Evolutionary conservation across 1,140 invertebrate genomes (phyloP).

Genomic region (Paracyclopina nana): DNA sequence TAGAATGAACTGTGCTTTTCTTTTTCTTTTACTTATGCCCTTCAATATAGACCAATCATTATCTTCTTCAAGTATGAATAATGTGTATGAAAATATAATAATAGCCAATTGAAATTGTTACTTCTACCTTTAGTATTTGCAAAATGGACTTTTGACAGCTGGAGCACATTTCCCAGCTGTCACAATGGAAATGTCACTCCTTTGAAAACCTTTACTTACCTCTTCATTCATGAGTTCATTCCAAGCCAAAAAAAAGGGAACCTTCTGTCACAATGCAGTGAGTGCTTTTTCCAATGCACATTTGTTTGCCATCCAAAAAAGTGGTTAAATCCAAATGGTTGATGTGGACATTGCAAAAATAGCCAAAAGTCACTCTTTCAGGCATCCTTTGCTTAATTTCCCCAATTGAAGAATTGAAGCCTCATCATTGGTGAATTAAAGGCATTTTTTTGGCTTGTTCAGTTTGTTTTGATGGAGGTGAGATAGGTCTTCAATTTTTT

Average conservation of each 20-base stretch:
- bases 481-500: too few relatives aligned
- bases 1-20: not conserved
- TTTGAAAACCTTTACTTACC: too few relatives aligned
- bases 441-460: too few relatives aligned
- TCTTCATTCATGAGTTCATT: too few relatives aligned
- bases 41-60: not conserved
- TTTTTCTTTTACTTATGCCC: not conserved
- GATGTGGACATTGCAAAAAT: not conserved
- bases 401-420: not conserved
- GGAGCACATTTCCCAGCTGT: too few relatives aligned
- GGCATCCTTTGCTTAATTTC: not conserved
- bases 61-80: not conserved
- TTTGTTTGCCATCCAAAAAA: too few relatives aligned
- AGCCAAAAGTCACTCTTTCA: not conserved
- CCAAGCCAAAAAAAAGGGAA: too few relatives aligned
- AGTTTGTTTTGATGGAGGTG: too few relatives aligned
- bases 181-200: too few relatives aligned
- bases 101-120: not conserved
- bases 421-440: not conserved
- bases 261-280: too few relatives aligned
- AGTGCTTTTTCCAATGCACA: too few relatives aligned
- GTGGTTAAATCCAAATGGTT: not conserved
- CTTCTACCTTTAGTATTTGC: not conserved
- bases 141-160: not conserved
- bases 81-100: not conserved